Percentiles rank a stretch among this genome's conserved stretches.
These are phyloP conservation scores for Matsumyia berberina DNA, from an alignment of 2,888 invertebrate species.

Conservation along the genomic window DNA sequence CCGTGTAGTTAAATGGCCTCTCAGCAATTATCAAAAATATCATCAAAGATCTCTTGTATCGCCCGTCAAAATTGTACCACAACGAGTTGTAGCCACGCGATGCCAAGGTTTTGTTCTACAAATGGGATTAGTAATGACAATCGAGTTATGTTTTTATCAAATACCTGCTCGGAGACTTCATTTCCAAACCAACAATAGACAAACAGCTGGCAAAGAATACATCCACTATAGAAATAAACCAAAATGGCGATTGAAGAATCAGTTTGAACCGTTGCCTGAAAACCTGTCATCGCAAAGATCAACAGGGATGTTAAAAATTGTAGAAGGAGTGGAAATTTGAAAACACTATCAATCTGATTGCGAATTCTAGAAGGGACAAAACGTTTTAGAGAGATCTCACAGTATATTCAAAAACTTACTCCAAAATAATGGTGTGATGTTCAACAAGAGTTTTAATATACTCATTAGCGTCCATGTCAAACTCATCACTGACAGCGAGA, in stretches of 20 bases:
- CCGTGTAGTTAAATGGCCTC: slow-evolving; percentile 78
- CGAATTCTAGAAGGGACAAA: background rate
- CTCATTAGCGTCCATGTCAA: slow-evolving; percentile 34
- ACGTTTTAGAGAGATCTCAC: no score
- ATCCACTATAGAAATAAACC: slow-evolving; percentile 79
- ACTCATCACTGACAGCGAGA: slow-evolving; percentile 33
- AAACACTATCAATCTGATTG: slow-evolving; percentile 77
- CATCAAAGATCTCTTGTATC: slow-evolving; percentile 76
- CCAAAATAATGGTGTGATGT: slow-evolving; percentile 78
- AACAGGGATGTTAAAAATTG: slow-evolving; percentile 79
- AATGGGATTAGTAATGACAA: slow-evolving; percentile 1
- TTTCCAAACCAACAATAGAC: slow-evolving; percentile 81
- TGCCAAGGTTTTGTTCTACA: slow-evolving; percentile 79
- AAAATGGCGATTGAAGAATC: slow-evolving; percentile 76
- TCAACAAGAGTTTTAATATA: slow-evolving; percentile 77
- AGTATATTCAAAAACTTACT: slow-evolving; percentile 65
- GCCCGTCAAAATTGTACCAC: slow-evolving; percentile 78
- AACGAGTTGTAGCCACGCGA: slow-evolving; percentile 78
- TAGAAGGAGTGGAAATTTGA: slow-evolving; percentile 78
- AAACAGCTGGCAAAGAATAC: slow-evolving; percentile 79
- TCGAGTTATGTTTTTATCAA: background rate
- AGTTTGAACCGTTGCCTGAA: slow-evolving; percentile 78
- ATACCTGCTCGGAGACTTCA: slow-evolving; percentile 79
- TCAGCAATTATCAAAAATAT: slow-evolving; percentile 78
- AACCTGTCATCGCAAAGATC: slow-evolving; percentile 79